Percentiles rank a stretch among this genome's conserved stretches.
Conservation (phyloP, 2,113 vertebrate species). For the Callipepla californica region DNA sequence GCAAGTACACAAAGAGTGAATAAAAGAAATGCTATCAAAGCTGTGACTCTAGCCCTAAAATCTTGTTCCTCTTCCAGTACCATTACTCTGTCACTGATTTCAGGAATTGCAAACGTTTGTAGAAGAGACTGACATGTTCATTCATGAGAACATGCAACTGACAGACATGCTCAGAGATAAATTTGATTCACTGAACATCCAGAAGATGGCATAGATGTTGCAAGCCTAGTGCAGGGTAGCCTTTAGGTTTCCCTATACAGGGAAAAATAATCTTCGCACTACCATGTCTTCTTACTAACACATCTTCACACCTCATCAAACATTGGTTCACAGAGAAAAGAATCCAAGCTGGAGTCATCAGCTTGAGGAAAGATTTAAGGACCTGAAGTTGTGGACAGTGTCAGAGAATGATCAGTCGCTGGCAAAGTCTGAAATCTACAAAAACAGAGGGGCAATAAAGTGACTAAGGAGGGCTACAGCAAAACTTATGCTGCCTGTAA, state of each 20-base stretch:
- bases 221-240: neutral
- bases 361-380: neutral
- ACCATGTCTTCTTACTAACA: neutral
- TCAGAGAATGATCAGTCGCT: neutral
- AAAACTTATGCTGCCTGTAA: neutral
- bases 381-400: neutral
- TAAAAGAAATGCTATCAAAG: conserved; percentile 2
- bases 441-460: rapidly evolving
- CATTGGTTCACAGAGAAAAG: neutral
- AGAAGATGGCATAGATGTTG: conserved; percentile 65
- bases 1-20: neutral
- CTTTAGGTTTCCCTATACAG: neutral
- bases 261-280: neutral
- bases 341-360: neutral
- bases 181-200: conserved; percentile 36
- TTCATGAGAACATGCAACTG: neutral
- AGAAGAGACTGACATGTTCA: neutral
- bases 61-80: neutral
- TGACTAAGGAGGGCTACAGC: neutral
- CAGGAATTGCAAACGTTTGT: neutral
- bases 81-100: neutral
- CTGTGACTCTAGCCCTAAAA: conserved; percentile 1
- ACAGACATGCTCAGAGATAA: neutral
- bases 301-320: neutral
- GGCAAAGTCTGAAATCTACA: neutral